phyloP scores from a whole-genome alignment of 2,113 vertebrate species.

The Hemichromis elongatus region DNA sequence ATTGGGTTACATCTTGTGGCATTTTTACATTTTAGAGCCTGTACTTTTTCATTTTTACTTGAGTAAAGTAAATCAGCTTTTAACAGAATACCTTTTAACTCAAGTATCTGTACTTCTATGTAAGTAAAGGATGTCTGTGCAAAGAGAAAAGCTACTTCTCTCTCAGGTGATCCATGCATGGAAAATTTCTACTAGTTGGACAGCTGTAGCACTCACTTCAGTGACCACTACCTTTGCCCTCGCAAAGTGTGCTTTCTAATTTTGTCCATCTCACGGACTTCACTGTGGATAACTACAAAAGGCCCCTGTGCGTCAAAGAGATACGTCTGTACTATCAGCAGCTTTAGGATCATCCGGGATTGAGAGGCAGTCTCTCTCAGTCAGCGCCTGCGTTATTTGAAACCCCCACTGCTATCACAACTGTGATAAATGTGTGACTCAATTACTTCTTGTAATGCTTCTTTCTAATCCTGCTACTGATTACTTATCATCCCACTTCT shows the following conservation, averaged over 20 bases:
- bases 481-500: neutral
- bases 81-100: neutral
- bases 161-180: neutral
- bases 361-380: constrained; percentile 1
- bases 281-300: neutral
- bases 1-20: neutral
- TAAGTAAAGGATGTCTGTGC: neutral
- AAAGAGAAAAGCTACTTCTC: neutral
- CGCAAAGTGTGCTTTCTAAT: constrained; percentile 3
- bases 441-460: neutral
- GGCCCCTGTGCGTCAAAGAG: neutral
- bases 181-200: neutral
- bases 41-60: neutral
- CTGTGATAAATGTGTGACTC: neutral
- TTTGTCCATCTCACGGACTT: neutral
- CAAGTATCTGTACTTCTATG: neutral
- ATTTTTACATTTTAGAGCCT: neutral
- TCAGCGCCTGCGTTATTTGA: neutral
- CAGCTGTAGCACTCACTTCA: constrained; percentile 4
- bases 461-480: neutral
- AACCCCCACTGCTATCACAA: neutral
- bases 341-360: neutral
- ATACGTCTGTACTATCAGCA: neutral
- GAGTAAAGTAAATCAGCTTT: neutral
- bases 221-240: neutral